Evolutionary conservation across 2,888 invertebrate species (phyloP), one percentile per base, ranked within the genome.

Genomic region (Protophormia terraenovae): DNA sequence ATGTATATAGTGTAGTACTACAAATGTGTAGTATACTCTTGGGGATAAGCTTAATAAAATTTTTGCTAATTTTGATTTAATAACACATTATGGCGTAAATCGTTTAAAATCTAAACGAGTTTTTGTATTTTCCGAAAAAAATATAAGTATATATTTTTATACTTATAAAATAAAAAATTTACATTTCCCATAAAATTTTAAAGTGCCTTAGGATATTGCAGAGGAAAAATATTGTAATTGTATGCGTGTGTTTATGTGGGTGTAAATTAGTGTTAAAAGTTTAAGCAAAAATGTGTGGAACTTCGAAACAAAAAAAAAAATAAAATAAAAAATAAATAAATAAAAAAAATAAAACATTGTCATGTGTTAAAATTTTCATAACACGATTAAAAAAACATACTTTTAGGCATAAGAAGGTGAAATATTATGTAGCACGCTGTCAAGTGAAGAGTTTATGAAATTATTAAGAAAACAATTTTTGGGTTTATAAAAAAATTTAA

Each of bases 31-130:
- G 38, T 16, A 47, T 58, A 53, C 81, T 78, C 75, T 62, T 81
- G 32, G 72, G 71, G 64, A 86, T 88, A 86, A 87, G 88, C 87
- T 84, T 88, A 87, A 88, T 88, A 88, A 87, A 87, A 88, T 86
- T 88, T 88, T 75, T 78, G 73, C 86, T 83, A 89, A 90, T 90
- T 89, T 88, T 90, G 89, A 90, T 90, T 90, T 90, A 90, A 90
- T 90, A 90, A 88, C 87, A 89, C 88, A 88, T 90, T 90, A 90
- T 89, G 89, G 88, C 87, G 88, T 88, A 89, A 90, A 90, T 90
- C 91, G 88, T 89, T 90, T 90, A 79, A 88, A 86, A 87, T 89
- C 66, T 84, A 73, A 87, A 80, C 83, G 73, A 87, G 81, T 84
- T 83, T 71, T 76, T 71, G 53, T 80, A 24, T 47, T 5, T 22